phyloP scores from a whole-genome alignment of 1,140 invertebrate genomes.

The Megathymus violae region DNA sequence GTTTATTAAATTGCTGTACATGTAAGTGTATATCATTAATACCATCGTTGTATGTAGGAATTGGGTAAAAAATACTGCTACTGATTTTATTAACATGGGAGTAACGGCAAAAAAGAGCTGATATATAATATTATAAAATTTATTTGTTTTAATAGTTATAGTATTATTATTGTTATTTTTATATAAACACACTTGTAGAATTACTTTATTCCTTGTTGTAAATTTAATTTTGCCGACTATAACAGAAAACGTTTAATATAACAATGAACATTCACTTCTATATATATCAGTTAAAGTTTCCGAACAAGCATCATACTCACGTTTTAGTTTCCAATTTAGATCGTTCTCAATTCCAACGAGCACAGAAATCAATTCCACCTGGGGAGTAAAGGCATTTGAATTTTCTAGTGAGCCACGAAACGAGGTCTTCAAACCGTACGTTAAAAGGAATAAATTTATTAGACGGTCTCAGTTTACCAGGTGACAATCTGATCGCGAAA shows the following conservation, averaged over 20 bases:
- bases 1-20: too few species aligned
- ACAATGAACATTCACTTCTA: background rate
- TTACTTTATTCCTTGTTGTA: background rate
- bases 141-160: too few species aligned
- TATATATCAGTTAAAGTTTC: conserved; percentile 9
- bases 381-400: conserved; percentile 32
- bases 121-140: too few species aligned
- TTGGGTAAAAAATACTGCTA: too few species aligned
- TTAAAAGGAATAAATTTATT: conserved; percentile 57
- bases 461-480: conserved; percentile 57
- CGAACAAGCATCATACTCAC: conserved; percentile 27
- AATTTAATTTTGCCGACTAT: background rate
- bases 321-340: conserved; percentile 34
- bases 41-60: too few species aligned
- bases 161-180: too few species aligned
- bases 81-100: too few species aligned
- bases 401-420: conserved; percentile 48
- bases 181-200: too few species aligned
- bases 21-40: too few species aligned
- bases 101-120: too few species aligned
- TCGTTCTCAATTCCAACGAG: conserved; percentile 24
- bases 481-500: conserved; percentile 79
- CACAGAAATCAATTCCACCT: conserved; percentile 33
- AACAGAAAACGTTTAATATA: too few species aligned
- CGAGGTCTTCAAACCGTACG: conserved; percentile 50